A percentile compares a stretch with the other conserved stretches of the same genome.
phyloP scores from a whole-genome alignment of 2,888 invertebrate genomes.

The Pristionchus arcanus region DNA sequence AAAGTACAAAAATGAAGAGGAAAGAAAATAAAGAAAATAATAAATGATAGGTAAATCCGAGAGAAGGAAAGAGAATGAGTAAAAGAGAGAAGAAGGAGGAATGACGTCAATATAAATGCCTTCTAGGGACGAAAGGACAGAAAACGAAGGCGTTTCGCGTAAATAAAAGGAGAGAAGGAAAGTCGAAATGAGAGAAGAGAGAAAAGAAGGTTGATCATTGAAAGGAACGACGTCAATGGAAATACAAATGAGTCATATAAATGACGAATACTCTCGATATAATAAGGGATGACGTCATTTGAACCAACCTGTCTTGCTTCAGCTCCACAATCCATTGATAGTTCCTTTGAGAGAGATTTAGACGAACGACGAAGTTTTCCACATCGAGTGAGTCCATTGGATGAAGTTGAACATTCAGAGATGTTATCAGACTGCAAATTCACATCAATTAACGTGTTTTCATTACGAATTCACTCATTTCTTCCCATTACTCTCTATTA shows the following conservation, averaged over 20 bases:
- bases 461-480: not conserved
- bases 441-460: not conserved
- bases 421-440: not conserved
- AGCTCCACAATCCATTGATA: conserved; percentile 4
- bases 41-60: conserved; percentile 14
- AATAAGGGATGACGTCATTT: conserved; percentile 9
- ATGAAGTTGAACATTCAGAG: conserved; percentile 13
- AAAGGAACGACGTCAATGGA: not conserved
- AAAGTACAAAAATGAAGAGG: not conserved
- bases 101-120: not conserved
- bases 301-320: conserved; percentile 19
- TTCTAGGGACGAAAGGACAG: conserved; percentile 36
- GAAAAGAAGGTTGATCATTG: not conserved
- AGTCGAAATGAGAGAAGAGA: conserved; percentile 31
- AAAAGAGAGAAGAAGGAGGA: not conserved
- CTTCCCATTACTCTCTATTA: not conserved
- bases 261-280: not conserved
- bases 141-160: conserved; percentile 39
- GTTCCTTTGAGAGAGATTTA: not conserved
- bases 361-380: conserved; percentile 12
- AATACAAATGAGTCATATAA: not conserved
- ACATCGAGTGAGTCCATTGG: conserved; percentile 5
- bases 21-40: not conserved
- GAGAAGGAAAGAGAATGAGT: conserved; percentile 39
- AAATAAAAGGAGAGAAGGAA: conserved; percentile 10